A percentile compares a stretch with the other conserved stretches of the same genome.
These are phyloP conservation scores for Chondrilla cf. caribensis DNA, from an alignment of 37 sponge, comb jelly and placozoan species.

Conservation along the genomic window DNA sequence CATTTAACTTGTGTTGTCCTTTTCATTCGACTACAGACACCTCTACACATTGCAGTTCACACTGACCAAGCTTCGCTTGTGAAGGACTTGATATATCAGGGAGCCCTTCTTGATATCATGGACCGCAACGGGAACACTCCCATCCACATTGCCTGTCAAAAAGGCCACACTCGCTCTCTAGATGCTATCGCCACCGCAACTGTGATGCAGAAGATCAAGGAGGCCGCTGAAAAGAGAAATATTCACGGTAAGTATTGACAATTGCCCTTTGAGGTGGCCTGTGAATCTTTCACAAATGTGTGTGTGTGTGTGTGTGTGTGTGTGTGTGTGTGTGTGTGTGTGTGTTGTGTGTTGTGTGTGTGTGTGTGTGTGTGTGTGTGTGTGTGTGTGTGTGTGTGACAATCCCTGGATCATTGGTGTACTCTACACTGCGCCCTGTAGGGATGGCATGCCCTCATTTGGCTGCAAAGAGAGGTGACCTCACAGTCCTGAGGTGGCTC, in stretches of 20 bases:
- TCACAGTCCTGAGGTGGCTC: conserved; percentile 45
- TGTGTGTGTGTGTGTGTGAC: background rate
- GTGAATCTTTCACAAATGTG: no score
- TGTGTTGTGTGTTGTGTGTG: no score
- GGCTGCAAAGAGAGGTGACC: conserved; percentile 44
- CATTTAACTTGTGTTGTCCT: background rate
- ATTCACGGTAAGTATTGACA: conserved; percentile 17
- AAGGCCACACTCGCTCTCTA: conserved; percentile 43
- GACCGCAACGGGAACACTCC: conserved; percentile 88
- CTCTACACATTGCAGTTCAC: conserved; percentile 77
- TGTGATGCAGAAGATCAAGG: conserved; percentile 19
- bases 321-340: no score
- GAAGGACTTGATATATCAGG: conserved; percentile 41
- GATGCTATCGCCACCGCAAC: conserved; percentile 36
- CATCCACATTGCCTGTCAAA: conserved; percentile 60
- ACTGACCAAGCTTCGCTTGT: conserved; percentile 57
- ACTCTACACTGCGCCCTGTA: no score
- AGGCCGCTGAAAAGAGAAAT: conserved; percentile 45
- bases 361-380: background rate
- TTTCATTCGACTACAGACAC: conserved; percentile 43
- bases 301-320: no score
- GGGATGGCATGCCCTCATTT: conserved; percentile 70
- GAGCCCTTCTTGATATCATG: conserved; percentile 49
- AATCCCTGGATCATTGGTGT: no score
- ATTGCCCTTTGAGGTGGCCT: no score